Evolutionary conservation across 2,113 vertebrate species (phyloP).

Genomic region (Alligator mississippiensis): DNA sequence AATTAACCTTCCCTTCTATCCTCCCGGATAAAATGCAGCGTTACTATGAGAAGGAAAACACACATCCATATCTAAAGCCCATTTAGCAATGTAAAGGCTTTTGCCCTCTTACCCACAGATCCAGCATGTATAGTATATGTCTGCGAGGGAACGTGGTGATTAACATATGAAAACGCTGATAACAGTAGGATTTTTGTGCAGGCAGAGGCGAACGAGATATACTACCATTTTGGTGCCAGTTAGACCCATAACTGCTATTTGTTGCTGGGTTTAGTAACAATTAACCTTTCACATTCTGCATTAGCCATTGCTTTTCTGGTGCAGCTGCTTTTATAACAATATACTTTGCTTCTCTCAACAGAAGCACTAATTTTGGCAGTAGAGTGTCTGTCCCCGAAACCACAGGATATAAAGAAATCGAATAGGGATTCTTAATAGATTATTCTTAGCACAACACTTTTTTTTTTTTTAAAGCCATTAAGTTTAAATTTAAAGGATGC

Average conservation of each 20-base stretch:
- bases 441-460: not conserved
- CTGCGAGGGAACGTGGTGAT: not conserved
- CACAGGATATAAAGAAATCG: not conserved
- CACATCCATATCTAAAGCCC: rapidly evolving
- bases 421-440: not conserved
- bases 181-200: slow-evolving; percentile 69
- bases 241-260: slow-evolving; percentile 23
- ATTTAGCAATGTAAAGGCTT: not conserved
- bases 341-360: not conserved
- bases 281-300: slow-evolving; percentile 60
- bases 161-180: slow-evolving; percentile 65
- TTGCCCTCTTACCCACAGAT: not conserved
- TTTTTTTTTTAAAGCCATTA: not conserved
- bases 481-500: not conserved
- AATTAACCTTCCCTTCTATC: rapidly evolving
- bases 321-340: slow-evolving; percentile 59
- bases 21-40: rapidly evolving
- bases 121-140: not conserved
- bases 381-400: not conserved
- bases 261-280: slow-evolving; percentile 44
- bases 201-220: slow-evolving; percentile 21
- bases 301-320: not conserved
- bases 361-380: not conserved
- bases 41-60: rapidly evolving
- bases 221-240: slow-evolving; percentile 43